Evolutionary conservation across 2,797 vertebrate species (phyloP), one percentile per base, ranked within the genome.

Genomic region (Pseudochaenichthys georgianus): DNA sequence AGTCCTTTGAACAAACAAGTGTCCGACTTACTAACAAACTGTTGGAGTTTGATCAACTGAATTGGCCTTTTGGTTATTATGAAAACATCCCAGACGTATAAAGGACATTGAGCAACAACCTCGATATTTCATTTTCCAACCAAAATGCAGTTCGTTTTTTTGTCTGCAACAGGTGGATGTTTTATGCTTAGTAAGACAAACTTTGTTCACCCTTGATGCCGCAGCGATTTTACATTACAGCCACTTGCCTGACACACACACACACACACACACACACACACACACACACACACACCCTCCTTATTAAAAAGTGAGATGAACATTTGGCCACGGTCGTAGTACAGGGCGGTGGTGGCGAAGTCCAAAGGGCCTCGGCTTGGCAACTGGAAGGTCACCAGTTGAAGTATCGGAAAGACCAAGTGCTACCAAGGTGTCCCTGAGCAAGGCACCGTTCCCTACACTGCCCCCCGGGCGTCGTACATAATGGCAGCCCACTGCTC

Each of bases 1-100:
- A 81, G 59, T 71, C 11, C 75, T 71, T 46, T 9, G 63, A 70
- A 71, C 50, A 75, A 84, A 68, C 12, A 61, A 47, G 64, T 81
- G 46, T 3, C 70, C 21, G 28, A 50, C 55, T 69, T 60, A 45
- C 45, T 61, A 21, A 31, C 13, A 76, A 21, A 6, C 70, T 47
- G 53, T 75, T 78, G 59, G 61, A 58, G 70, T 78, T 58, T 64
- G 5, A 41, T 54, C 8, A 19, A 47, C 46, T 60, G 23, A 76
- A 19, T 45, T 34, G 48, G 15, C 13, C 43, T 34, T 75, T 73
- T 47, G 21, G 59, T 19, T 47, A 9, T 38, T 81, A 23, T 66
- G 23, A 47, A 54, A 54, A 38, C 16, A 31, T 28, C 48, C 47
- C 21, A 50, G 45, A 73, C 43, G 75, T 28, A 19, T 11, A 42